These are phyloP conservation scores for Gila robusta DNA, from an alignment of 2,797 vertebrate species.

Conservation along the genomic window DNA sequence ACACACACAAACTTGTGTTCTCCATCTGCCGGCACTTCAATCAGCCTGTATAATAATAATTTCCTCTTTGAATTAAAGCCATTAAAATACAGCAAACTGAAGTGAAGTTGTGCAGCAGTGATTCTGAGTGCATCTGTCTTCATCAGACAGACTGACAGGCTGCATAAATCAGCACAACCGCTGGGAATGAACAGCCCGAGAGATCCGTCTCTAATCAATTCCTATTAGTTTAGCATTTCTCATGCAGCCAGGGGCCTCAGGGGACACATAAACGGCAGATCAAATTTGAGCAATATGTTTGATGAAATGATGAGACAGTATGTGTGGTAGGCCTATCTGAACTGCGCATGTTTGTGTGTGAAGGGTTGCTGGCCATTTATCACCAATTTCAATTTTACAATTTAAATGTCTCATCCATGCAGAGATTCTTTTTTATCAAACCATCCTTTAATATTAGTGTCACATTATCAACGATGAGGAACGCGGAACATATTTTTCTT, in stretches of 20 bases:
- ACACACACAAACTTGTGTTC: conserved; percentile 32
- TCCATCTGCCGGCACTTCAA: conserved; percentile 46
- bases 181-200: conserved; percentile 31
- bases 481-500: conserved; percentile 10
- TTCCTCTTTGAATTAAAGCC: conserved; percentile 57
- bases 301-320: conserved; percentile 39
- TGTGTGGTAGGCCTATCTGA: conserved; percentile 3
- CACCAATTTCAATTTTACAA: conserved; percentile 30
- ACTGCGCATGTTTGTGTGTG: conserved; percentile 12
- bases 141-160: conserved; percentile 51
- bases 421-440: conserved; percentile 5
- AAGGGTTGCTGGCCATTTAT: conserved; percentile 48
- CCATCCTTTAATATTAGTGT: conserved; percentile 31
- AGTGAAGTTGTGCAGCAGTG: conserved; percentile 26
- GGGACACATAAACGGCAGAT: conserved; percentile 51
- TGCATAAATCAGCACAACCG: conserved; percentile 55
- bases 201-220: conserved; percentile 59
- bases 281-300: conserved; percentile 50
- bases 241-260: conserved; percentile 6
- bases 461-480: conserved; percentile 17
- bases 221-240: conserved; percentile 55
- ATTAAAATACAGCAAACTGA: conserved; percentile 53
- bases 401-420: background rate
- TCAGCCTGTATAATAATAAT: conserved; percentile 46
- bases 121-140: conserved; percentile 56